Percentiles rank a stretch among this genome's conserved stretches.
Evolutionary conservation across 2,113 vertebrate genomes (phyloP).

Genomic region (Arenaria interpres): DNA sequence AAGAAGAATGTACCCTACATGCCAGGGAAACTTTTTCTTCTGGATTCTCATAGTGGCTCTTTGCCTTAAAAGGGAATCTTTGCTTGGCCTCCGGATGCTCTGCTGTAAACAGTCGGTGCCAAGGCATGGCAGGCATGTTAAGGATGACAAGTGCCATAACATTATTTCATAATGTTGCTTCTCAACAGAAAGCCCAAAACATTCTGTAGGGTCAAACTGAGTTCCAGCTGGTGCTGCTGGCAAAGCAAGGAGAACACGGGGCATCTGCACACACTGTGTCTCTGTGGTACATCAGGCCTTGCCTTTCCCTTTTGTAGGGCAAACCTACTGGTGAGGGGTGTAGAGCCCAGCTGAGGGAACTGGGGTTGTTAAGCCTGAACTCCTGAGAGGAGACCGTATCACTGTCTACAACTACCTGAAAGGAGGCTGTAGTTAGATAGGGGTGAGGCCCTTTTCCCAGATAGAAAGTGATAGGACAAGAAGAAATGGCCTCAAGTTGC

Average conservation of each 20-base stretch:
- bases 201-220: background rate
- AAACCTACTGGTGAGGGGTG: background rate
- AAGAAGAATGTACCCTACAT: constrained; percentile 66
- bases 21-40: constrained; percentile 71
- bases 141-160: constrained; percentile 61
- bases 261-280: background rate
- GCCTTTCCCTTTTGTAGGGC: fast-evolving
- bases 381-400: background rate
- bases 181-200: constrained; percentile 28
- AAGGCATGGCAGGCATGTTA: constrained; percentile 59
- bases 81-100: constrained; percentile 37
- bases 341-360: background rate
- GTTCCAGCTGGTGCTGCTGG: constrained; percentile 13
- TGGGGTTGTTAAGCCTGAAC: background rate
- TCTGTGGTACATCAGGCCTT: background rate
- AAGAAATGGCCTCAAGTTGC: background rate
- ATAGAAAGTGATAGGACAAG: background rate
- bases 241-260: background rate
- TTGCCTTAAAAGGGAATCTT: constrained; percentile 78
- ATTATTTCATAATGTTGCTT: constrained; percentile 27
- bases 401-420: background rate
- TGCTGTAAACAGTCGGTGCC: constrained; percentile 4
- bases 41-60: constrained; percentile 65
- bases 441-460: background rate
- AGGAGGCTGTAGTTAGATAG: background rate